Conservation (phyloP, 1,140 invertebrate genomes). For the Lepidurus apus region DNA sequence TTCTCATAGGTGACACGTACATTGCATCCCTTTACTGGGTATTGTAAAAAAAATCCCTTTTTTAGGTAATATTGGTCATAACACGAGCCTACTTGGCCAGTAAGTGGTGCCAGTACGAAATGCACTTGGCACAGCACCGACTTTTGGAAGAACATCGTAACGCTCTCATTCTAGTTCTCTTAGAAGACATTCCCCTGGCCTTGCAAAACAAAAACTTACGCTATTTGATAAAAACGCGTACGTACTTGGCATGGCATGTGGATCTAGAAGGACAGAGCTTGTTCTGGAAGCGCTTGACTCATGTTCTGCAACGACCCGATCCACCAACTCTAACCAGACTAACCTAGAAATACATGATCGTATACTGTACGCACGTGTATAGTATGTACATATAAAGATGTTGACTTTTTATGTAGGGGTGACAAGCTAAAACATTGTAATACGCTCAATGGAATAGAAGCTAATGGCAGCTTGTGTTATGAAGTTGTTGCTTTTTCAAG, state of each 20-base stretch:
- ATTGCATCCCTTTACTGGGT: neutral
- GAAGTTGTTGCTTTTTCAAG: neutral
- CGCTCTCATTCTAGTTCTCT: slow-evolving; percentile 28
- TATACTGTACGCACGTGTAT: neutral
- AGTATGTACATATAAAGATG: neutral
- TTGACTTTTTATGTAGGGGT: neutral
- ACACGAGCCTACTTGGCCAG: slow-evolving; percentile 30
- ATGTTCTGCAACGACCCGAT: slow-evolving; percentile 25
- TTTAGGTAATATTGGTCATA: slow-evolving; percentile 32
- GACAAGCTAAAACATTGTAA: neutral
- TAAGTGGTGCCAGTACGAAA: slow-evolving; percentile 35
- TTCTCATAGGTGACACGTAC: neutral
- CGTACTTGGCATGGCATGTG: slow-evolving; percentile 33
- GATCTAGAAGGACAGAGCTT: slow-evolving; percentile 30
- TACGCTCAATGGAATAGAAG: slow-evolving; percentile 10
- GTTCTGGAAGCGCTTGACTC: slow-evolving; percentile 30
- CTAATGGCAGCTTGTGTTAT: neutral
- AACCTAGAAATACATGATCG: neutral
- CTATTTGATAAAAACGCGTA: slow-evolving; percentile 34
- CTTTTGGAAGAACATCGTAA: slow-evolving; percentile 32
- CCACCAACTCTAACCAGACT: neutral
- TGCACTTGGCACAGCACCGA: slow-evolving; percentile 34
- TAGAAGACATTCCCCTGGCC: slow-evolving; percentile 30
- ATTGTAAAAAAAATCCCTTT: neutral
- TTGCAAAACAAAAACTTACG: slow-evolving; percentile 30